These are phyloP conservation scores for Phalacrocorax carbo DNA, from an alignment of 2,113 vertebrate genomes.

Conservation along the genomic window DNA sequence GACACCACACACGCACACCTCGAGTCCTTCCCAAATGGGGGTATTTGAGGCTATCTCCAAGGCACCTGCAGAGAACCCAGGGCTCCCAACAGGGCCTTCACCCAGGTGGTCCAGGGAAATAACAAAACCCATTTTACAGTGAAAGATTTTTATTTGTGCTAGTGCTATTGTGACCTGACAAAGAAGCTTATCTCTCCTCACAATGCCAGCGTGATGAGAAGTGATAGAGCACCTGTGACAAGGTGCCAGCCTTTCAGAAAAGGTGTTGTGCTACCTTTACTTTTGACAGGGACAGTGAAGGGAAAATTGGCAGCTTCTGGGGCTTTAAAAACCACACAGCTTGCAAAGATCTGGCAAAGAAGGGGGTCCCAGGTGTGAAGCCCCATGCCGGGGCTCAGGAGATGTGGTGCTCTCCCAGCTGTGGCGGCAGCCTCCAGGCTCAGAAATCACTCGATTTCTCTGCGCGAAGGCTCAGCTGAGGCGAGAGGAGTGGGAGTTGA, in stretches of 20 bases:
- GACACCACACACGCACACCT: rapidly evolving
- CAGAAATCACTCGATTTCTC: neutral
- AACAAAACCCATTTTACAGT: neutral
- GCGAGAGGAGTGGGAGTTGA: neutral
- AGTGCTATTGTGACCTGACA: neutral
- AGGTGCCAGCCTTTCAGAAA: neutral
- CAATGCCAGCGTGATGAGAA: neutral
- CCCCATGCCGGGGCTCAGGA: neutral
- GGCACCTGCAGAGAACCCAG: neutral
- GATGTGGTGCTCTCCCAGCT: neutral
- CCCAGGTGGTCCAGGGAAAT: neutral
- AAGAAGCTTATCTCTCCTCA: neutral
- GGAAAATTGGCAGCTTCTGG: neutral
- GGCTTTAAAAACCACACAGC: neutral
- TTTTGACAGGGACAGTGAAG: neutral
- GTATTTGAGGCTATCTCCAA: neutral
- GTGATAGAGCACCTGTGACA: neutral
- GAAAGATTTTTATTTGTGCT: neutral
- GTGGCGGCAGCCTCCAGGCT: neutral
- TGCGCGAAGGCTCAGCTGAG: neutral
- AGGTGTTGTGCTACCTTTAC: neutral
- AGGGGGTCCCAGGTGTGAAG: neutral
- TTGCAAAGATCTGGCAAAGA: neutral
- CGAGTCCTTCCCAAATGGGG: rapidly evolving
- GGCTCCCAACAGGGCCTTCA: neutral